Evolutionary conservation across 2,113 vertebrate genomes (phyloP).

Genomic region (Odobenus rosmarus): DNA sequence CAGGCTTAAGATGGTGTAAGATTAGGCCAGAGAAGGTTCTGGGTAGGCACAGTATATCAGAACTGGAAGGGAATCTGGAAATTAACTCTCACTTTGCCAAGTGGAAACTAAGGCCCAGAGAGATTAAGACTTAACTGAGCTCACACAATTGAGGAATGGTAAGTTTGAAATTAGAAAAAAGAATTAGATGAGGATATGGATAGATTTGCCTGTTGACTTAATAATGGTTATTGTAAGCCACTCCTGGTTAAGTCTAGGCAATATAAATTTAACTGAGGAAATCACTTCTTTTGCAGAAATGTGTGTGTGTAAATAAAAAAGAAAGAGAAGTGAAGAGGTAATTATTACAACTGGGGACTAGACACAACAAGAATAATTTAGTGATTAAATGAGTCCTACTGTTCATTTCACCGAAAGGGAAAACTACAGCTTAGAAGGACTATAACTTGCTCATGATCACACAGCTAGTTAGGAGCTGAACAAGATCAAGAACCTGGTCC

Average conservation of each 20-base stretch:
- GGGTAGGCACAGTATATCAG: neutral
- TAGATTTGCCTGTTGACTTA: slow-evolving; percentile 25
- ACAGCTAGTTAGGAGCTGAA: neutral
- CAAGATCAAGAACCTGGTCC: neutral
- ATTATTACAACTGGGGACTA: neutral
- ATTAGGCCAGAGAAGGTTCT: neutral
- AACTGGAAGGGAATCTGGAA: neutral
- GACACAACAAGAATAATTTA: neutral
- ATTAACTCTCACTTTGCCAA: neutral
- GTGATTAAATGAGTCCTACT: neutral
- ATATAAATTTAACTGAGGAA: slow-evolving; percentile 12
- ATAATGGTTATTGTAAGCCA: neutral
- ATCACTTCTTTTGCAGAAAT: neutral
- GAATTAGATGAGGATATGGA: neutral
- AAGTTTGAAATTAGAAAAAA: slow-evolving; percentile 30
- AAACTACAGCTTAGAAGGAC: neutral
- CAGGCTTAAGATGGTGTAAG: neutral
- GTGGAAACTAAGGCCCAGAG: neutral
- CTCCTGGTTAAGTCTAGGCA: neutral
- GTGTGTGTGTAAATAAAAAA: neutral
- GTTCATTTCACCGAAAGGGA: neutral
- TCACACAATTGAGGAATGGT: neutral
- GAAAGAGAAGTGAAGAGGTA: neutral
- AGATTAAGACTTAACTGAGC: neutral
- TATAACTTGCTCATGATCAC: neutral